Evolutionary conservation across 1,140 invertebrate species (phyloP).

Genomic region (Aphelinus certus): DNA sequence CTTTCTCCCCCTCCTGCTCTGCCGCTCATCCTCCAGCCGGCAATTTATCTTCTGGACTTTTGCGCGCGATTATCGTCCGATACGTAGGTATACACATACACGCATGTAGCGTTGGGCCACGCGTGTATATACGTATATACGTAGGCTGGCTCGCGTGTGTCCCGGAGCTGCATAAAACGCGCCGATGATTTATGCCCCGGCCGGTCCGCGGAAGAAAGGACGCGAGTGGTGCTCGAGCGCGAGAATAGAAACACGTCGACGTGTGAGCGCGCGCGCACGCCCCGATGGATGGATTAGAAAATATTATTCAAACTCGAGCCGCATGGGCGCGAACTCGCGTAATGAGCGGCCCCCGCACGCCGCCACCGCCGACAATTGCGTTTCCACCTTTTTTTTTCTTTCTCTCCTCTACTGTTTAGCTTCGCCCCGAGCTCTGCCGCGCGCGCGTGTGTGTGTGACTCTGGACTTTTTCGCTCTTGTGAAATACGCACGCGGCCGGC

Average conservation of each 20-base stretch:
- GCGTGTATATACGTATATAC: too few species aligned
- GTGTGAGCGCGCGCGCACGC: background rate
- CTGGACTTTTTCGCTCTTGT: background rate
- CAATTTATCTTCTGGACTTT: slow-evolving; percentile 28
- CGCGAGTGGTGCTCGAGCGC: background rate
- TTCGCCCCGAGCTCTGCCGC: too few species aligned
- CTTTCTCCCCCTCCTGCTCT: too few species aligned
- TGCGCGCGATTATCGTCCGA: slow-evolving; percentile 6
- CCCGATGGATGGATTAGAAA: slow-evolving; percentile 26
- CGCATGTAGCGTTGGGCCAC: too few species aligned
- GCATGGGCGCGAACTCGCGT: background rate
- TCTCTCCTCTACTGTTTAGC: background rate
- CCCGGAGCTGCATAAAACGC: too few species aligned
- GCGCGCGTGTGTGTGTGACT: slow-evolving; percentile 1
- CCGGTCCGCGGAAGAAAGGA: too few species aligned
- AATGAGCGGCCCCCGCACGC: background rate
- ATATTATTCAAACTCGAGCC: slow-evolving; percentile 28
- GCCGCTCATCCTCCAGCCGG: background rate
- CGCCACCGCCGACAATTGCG: background rate
- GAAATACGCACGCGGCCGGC: too few species aligned
- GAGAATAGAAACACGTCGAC: background rate
- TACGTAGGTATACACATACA: too few species aligned
- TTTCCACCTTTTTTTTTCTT: slow-evolving; percentile 7
- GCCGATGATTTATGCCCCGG: too few species aligned
- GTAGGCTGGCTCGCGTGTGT: too few species aligned